Evolutionary conservation across 2,113 vertebrate genomes (phyloP), one percentile per base, ranked within the genome.

Genomic region (Pleuronectes platessa): DNA sequence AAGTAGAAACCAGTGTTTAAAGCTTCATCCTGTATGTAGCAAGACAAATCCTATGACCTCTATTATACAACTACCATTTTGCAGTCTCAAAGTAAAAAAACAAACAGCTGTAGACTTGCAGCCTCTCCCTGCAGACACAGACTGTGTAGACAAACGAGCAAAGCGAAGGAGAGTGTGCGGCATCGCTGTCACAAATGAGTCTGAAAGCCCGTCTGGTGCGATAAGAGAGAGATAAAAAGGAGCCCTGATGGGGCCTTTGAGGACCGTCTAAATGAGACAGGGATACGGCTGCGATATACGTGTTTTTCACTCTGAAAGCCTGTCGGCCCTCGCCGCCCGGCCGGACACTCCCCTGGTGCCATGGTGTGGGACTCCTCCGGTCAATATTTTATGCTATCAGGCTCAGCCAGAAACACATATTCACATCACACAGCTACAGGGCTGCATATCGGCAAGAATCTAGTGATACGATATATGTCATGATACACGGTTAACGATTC

Each of bases 341-440:
- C 83, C 67, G 61, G 79, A 84, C 76, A 49, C 56, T 79, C 77
- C 71, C 69, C 40, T 14, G 74, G 56, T 45, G 71, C 78, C 65
- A 2, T 17, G 60, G 47, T 82, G 66, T 74, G 74, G 66, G 62
- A 77, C 61, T 80, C 26, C 66, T 61, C 56, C 23, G 2, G 85
- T 90, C 84, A 82, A 90, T 90, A 86, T 74, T 65, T 81, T 31
- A 68, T 45, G 76, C 42, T 82, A 73, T 88, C 72, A 66, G 65
- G 45, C 47, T 61, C 13, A 24, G 55, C 68, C 53, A 53, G 67
- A 65, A 74, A 27, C 42, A 76, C 65, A 55, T 13, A 61, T 56
- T 66, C 23, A 71, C 71, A 79, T 13, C 0, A 21, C 20, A 45
- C 47, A 45, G 45, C 31, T 23, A 21, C 18, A 15, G 51, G 6